phyloP scores from a whole-genome alignment of 2,797 vertebrate species.

The Scyliorhinus canicula region DNA sequence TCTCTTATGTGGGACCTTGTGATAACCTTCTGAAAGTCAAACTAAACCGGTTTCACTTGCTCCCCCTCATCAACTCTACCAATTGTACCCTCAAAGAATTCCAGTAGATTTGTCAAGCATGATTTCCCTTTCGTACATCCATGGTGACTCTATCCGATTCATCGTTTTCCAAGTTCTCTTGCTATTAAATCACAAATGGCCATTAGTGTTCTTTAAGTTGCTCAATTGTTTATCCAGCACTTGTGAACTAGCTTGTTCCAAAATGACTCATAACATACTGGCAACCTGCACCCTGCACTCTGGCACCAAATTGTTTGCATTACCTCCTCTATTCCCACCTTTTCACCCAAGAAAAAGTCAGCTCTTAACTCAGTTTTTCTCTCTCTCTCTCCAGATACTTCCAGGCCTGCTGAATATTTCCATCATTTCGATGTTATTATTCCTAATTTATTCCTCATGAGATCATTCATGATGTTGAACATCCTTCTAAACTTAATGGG shows the following conservation, averaged over 20 bases:
- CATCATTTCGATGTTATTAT: background rate
- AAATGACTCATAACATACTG: background rate
- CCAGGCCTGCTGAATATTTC: background rate
- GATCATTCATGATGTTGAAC: background rate
- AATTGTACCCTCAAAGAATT: no score
- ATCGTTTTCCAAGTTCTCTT: no score
- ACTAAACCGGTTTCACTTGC: no score
- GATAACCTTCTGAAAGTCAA: no score
- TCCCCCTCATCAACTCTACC: no score
- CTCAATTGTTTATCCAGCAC: background rate
- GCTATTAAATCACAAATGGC: no score
- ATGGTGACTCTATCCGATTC: no score
- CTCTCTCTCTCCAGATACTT: background rate
- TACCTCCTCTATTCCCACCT: background rate
- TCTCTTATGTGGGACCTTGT: no score
- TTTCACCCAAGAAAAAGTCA: background rate
- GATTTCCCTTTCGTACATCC: no score
- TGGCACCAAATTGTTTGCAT: background rate
- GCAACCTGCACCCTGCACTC: background rate
- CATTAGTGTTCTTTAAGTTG: background rate
- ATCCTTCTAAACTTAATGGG: background rate
- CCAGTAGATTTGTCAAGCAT: no score
- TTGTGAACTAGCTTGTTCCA: background rate
- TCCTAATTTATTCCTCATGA: background rate
- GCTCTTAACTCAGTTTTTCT: background rate